Percentiles rank a stretch among this genome's conserved stretches.
Evolutionary conservation across 2,797 vertebrate species (phyloP).

Genomic region (Eremophila alpestris): DNA sequence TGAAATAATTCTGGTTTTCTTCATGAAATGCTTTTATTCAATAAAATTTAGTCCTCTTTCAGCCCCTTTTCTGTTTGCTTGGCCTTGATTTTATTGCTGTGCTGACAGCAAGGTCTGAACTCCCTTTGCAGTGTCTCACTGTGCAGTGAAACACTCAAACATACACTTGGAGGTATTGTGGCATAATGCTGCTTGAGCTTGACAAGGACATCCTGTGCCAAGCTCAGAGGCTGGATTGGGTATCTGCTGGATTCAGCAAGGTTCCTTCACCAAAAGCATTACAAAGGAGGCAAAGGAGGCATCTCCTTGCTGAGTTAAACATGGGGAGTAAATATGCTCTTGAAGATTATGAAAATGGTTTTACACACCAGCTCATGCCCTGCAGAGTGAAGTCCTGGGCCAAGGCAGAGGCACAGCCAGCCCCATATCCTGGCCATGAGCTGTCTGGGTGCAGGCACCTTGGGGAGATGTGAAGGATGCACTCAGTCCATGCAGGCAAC

Average conservation of each 20-base stretch:
- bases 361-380: not conserved
- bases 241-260: not conserved
- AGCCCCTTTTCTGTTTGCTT: not conserved
- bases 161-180: not conserved
- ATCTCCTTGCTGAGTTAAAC: not conserved
- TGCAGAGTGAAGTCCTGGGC: not conserved
- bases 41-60: not conserved
- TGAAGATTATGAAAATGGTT: not conserved
- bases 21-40: not conserved
- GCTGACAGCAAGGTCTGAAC: not conserved
- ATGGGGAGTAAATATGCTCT: not conserved
- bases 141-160: not conserved
- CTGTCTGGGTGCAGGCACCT: fast-evolving
- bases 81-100: not conserved
- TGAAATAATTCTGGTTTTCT: not conserved
- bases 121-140: not conserved
- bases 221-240: not conserved
- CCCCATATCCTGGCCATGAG: not conserved
- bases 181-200: not conserved
- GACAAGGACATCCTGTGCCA: not conserved
- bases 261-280: not conserved
- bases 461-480: fast-evolving
- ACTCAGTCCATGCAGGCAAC: not conserved
- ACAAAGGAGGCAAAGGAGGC: not conserved
- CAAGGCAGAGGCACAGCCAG: not conserved